phyloP scores from a whole-genome alignment of 2,888 invertebrate genomes.

The Catocala fraxini region DNA sequence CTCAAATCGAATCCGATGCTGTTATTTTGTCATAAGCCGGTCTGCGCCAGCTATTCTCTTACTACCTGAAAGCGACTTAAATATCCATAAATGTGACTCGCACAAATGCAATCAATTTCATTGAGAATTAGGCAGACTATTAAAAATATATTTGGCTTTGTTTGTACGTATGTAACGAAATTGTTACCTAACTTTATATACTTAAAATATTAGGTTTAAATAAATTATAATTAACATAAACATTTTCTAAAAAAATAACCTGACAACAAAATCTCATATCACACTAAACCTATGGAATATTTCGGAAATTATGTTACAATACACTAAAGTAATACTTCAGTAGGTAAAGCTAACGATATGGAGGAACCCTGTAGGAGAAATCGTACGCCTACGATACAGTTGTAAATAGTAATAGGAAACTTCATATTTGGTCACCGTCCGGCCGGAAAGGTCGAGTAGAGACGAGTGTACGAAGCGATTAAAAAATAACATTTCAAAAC shows the following conservation, averaged over 20 bases:
- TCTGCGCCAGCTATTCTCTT: too few relatives aligned
- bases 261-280: slow-evolving; percentile 62
- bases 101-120: slow-evolving; percentile 23
- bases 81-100: slow-evolving; percentile 11
- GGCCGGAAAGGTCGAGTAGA: slow-evolving; percentile 70
- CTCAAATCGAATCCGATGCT: too few relatives aligned
- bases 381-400: slow-evolving; percentile 74
- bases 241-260: slow-evolving; percentile 49
- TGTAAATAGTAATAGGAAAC: slow-evolving; percentile 78
- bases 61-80: too few relatives aligned
- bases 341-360: slow-evolving; percentile 87
- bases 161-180: slow-evolving; percentile 26
- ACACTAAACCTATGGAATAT: slow-evolving; percentile 81
- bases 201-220: slow-evolving; percentile 21
- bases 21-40: too few relatives aligned
- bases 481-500: slow-evolving; percentile 73
- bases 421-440: slow-evolving; percentile 78
- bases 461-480: slow-evolving; percentile 72
- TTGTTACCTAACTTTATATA: too few relatives aligned
- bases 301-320: slow-evolving; percentile 73
- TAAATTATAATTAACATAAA: slow-evolving; percentile 32
- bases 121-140: slow-evolving; percentile 31
- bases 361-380: slow-evolving; percentile 86
- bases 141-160: slow-evolving; percentile 47
- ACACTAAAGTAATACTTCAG: slow-evolving; percentile 84